Conservation (phyloP, 2,888 invertebrate genomes). For the Ommatoiulus sabulosus region DNA sequence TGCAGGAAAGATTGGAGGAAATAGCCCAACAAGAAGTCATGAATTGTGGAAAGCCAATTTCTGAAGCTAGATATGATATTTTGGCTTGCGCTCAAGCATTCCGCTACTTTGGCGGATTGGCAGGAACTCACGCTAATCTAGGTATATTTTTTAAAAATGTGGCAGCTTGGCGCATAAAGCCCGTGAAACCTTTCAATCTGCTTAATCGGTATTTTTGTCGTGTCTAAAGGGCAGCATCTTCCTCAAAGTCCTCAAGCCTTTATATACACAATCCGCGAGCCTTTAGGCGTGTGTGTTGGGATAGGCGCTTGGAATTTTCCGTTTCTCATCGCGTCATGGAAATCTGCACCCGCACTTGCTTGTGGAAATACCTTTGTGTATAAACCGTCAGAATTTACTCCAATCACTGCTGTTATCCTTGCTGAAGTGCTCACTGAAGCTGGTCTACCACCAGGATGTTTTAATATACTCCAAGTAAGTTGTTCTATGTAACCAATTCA, state of each 20-base stretch:
- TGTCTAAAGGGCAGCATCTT: slow-evolving; percentile 68
- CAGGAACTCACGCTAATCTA: slow-evolving; percentile 60
- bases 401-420: slow-evolving; percentile 71
- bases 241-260: slow-evolving; percentile 68
- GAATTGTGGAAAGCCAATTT: slow-evolving; percentile 73
- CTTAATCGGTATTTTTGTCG: not conserved
- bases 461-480: slow-evolving; percentile 71
- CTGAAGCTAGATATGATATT: slow-evolving; percentile 72
- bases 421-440: slow-evolving; percentile 71
- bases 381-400: slow-evolving; percentile 73
- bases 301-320: slow-evolving; percentile 75
- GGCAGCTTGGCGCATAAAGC: not conserved
- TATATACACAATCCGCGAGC: slow-evolving; percentile 71
- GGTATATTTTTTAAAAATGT: not conserved
- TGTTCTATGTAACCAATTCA: not conserved
- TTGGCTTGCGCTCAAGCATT: slow-evolving; percentile 71
- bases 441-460: slow-evolving; percentile 71
- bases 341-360: slow-evolving; percentile 62
- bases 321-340: slow-evolving; percentile 68
- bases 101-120: slow-evolving; percentile 71
- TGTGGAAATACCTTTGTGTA: slow-evolving; percentile 73
- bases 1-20: slow-evolving; percentile 66
- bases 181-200: not conserved
- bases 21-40: slow-evolving; percentile 67
- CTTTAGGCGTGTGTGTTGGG: slow-evolving; percentile 72